A percentile compares a stretch with the other conserved stretches of the same genome.
Conservation (phyloP, 2,888 invertebrate genomes). For the Harpagoxenus sublaevis region DNA sequence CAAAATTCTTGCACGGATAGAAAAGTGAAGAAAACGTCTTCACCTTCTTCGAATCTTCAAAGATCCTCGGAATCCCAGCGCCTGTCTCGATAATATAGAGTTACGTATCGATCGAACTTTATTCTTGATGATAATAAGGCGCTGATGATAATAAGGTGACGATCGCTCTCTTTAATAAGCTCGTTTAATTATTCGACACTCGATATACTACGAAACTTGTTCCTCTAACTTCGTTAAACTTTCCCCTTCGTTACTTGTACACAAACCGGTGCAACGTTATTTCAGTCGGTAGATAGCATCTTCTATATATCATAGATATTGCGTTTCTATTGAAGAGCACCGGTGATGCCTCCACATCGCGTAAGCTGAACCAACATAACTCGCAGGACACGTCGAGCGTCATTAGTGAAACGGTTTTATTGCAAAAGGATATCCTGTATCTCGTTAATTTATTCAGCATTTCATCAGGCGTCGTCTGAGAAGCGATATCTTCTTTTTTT, state of each 20-base stretch:
- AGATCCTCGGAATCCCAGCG: background rate
- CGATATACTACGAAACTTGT: background rate
- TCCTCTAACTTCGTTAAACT: background rate
- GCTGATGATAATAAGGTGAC: background rate
- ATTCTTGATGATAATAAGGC: background rate
- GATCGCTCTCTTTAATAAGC: background rate
- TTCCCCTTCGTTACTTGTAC: conserved; percentile 22
- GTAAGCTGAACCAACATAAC: conserved; percentile 1
- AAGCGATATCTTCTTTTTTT: background rate
- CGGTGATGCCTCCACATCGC: background rate
- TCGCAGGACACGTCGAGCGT: conserved; percentile 21
- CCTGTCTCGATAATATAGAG: background rate
- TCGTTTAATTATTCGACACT: conserved; percentile 14
- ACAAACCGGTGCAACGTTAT: conserved; percentile 8
- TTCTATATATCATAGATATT: background rate
- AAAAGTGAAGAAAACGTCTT: background rate
- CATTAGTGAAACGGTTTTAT: conserved; percentile 23
- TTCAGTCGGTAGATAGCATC: background rate
- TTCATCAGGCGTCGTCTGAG: conserved; percentile 9
- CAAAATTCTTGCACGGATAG: background rate
- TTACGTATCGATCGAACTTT: background rate
- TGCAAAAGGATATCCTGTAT: background rate
- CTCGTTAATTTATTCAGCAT: background rate
- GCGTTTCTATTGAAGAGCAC: background rate
- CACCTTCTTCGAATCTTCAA: too few relatives aligned